Percentiles rank a stretch among this genome's conserved stretches.
Conservation (phyloP, 2,113 vertebrate species). For the Motacilla tschutschensis region DNA sequence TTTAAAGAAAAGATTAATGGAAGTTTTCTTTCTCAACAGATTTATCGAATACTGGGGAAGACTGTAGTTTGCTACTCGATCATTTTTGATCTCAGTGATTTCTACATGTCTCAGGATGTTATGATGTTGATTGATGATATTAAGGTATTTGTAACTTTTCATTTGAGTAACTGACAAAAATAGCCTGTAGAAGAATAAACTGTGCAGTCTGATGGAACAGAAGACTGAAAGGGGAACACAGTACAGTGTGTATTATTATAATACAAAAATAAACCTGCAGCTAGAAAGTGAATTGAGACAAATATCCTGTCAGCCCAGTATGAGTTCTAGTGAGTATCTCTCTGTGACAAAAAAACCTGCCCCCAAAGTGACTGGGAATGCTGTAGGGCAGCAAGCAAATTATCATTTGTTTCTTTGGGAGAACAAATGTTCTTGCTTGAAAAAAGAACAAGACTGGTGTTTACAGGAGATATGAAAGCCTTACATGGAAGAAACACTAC, state of each 20-base stretch:
- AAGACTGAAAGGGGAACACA: neutral
- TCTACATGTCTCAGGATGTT: constrained; percentile 98
- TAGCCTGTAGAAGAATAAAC: neutral
- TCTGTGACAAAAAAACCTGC: neutral
- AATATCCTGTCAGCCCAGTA: neutral
- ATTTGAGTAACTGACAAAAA: neutral
- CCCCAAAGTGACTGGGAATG: neutral
- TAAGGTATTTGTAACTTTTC: constrained; percentile 78
- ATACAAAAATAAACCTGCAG: neutral
- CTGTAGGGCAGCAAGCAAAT: neutral
- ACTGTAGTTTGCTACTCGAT: constrained; percentile 97
- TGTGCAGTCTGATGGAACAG: neutral
- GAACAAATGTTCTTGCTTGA: neutral
- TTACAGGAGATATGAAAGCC: neutral
- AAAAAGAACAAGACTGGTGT: neutral
- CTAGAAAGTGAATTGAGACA: neutral
- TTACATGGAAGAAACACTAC: neutral
- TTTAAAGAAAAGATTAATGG: neutral
- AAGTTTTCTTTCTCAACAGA: constrained; percentile 71
- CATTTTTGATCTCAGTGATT: constrained; percentile 97
- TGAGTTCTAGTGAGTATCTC: neutral
- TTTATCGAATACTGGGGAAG: constrained; percentile 95
- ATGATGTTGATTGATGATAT: constrained; percentile 98
- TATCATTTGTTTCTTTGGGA: neutral
- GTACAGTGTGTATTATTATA: neutral